Base-by-base conservation (phyloP, 23 tunicate species). In the Ciona savignyi region DNA sequence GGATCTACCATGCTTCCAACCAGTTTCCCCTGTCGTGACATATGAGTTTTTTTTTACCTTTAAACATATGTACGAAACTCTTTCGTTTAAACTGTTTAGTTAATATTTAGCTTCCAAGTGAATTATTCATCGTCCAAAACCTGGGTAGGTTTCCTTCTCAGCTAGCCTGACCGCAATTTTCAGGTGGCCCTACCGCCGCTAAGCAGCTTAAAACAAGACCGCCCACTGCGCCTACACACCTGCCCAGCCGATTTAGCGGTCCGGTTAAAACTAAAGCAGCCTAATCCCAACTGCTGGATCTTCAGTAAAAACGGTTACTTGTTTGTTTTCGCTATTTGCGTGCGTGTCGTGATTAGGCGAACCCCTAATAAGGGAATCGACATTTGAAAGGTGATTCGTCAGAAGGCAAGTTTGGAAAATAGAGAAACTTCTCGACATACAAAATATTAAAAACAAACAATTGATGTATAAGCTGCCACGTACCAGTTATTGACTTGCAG, bases 401-500 rank as follows among this genome's bases (percentile, higher is more conserved):
- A n/a, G n/a, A n/a, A n/a, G n/a, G n/a, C n/a, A n/a, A n/a, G n/a
- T n/a, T n/a, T n/a, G n/a, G n/a, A n/a, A n/a, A n/a, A n/a, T n/a
- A n/a, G n/a, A n/a, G n/a, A n/a, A n/a, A n/a, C n/a, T n/a, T n/a
- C n/a, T n/a, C n/a, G n/a, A n/a, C n/a, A n/a, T n/a, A n/a, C n/a
- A n/a, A n/a, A n/a, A n/a, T n/a, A n/a, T n/a, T n/a, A n/a, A n/a
- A n/a, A n/a, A n/a, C n/a, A n/a, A n/a, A n/a, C n/a, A n/a, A n/a
- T n/a, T n/a, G n/a, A n/a, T n/a, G n/a, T n/a, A n/a, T n/a, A n/a
- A n/a, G n/a, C n/a, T n/a, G n/a, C n/a, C 11, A 80, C 97, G 80
- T 33, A 91, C 99, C 99, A 95, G 80, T 95, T 95, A 72, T 95
- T 95, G 27, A 95, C 99, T 95, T 95, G 99, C 29, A 95, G 65